Conservation (phyloP, 2,113 vertebrate genomes). For the Noturus placidus region DNA sequence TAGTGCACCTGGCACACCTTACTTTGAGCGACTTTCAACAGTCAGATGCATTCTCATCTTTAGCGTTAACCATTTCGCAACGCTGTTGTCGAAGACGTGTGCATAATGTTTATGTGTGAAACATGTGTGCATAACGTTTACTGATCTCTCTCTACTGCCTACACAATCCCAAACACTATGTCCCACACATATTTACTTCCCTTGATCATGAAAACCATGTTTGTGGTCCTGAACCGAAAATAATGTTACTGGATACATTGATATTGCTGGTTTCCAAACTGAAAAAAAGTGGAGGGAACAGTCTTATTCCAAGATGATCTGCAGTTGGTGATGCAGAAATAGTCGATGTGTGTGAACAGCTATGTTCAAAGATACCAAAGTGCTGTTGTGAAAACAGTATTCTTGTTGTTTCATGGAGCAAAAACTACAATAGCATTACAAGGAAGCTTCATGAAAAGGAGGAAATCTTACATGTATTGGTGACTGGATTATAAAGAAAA, state of each 20-base stretch:
- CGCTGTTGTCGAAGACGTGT: slow-evolving; percentile 30
- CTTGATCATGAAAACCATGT: slow-evolving; percentile 5
- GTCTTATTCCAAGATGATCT: slow-evolving; percentile 8
- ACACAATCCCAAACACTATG: not conserved
- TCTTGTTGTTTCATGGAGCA: slow-evolving; percentile 23
- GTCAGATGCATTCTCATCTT: slow-evolving; percentile 61
- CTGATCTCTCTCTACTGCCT: not conserved
- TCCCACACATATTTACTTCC: not conserved
- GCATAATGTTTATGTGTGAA: not conserved
- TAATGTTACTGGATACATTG: not conserved
- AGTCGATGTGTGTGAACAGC: not conserved
- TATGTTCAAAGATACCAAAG: not conserved
- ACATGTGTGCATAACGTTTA: not conserved
- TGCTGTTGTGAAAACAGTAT: not conserved
- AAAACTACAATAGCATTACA: slow-evolving; percentile 1
- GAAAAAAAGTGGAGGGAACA: not conserved
- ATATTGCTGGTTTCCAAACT: slow-evolving; percentile 26
- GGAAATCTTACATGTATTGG: slow-evolving; percentile 23
- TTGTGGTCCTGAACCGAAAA: not conserved
- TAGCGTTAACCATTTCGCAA: slow-evolving; percentile 69
- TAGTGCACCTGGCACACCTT: slow-evolving; percentile 80
- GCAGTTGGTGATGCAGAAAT: not conserved
- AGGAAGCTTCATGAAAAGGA: not conserved
- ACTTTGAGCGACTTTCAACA: slow-evolving; percentile 69
- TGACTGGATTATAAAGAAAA: slow-evolving; percentile 30